Evolutionary conservation across 2,113 vertebrate genomes (phyloP).

Genomic region (Cervus canadensis): DNA sequence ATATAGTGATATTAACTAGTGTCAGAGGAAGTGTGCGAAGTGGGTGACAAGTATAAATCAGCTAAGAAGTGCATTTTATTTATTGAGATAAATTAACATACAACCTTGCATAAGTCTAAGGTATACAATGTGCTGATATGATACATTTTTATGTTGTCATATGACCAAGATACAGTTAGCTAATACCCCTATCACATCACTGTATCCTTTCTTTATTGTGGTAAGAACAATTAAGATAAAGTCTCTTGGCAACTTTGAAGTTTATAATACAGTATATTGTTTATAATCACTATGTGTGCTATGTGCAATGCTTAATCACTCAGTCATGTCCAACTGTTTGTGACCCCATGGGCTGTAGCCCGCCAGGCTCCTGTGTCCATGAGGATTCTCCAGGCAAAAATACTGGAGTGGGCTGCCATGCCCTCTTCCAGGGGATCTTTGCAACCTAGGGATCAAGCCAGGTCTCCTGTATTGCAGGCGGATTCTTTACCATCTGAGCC

Average conservation of each 20-base stretch:
- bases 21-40: neutral
- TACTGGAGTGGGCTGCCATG: too few species aligned
- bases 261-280: neutral
- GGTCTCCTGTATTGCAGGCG: rapidly evolving
- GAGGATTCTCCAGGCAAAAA: too few species aligned
- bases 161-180: neutral
- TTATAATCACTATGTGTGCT: neutral
- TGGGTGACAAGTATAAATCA: neutral
- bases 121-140: neutral
- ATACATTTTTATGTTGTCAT: neutral
- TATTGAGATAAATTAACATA: neutral
- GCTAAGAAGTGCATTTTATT: neutral
- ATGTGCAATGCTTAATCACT: rapidly evolving
- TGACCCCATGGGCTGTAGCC: too few species aligned
- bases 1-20: neutral
- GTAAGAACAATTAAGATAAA: neutral
- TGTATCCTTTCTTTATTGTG: neutral
- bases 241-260: neutral
- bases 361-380: too few species aligned
- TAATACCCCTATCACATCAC: neutral
- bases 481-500: neutral
- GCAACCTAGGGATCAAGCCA: too few species aligned
- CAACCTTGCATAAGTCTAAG: neutral
- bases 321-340: too few species aligned
- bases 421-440: too few species aligned